Conservation (phyloP, 2,797 vertebrate genomes). For the Sebastes goodei region DNA sequence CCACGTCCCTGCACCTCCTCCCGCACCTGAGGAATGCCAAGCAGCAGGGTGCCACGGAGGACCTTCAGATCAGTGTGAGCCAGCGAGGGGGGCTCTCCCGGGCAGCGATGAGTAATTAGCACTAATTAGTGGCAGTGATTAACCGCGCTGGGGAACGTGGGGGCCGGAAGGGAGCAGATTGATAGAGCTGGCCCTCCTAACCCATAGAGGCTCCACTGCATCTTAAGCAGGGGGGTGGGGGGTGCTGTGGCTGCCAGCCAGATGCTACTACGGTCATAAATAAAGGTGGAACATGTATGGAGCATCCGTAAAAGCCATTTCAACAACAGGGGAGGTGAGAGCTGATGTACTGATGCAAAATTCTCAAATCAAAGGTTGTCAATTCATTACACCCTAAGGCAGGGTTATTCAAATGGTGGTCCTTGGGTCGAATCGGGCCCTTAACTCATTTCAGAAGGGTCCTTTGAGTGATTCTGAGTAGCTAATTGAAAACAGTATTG, state of each 20-base stretch:
- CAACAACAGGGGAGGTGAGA: conserved; percentile 42
- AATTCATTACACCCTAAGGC: conserved; percentile 23
- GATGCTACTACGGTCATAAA: conserved; percentile 61
- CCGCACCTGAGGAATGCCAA: conserved; percentile 68
- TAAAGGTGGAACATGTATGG: conserved; percentile 51
- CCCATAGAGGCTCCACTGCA: conserved; percentile 77
- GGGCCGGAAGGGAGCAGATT: conserved; percentile 86
- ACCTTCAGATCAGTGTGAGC: conserved; percentile 61
- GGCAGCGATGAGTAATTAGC: conserved; percentile 81
- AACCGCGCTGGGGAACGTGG: conserved; percentile 82
- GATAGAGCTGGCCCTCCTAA: conserved; percentile 75
- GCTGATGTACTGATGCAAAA: conserved; percentile 12
- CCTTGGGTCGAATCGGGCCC: conserved; percentile 31
- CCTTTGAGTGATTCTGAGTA: conserved; percentile 16
- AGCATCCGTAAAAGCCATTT: conserved; percentile 33
- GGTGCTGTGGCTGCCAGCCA: conserved; percentile 59
- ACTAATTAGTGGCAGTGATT: conserved; percentile 90
- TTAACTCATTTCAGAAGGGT: conserved; percentile 32
- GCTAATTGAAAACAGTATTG: conserved; percentile 60
- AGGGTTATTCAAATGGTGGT: conserved; percentile 48
- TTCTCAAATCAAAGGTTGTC: conserved; percentile 48
- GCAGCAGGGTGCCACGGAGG: conserved; percentile 56
- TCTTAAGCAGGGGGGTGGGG: conserved; percentile 76
- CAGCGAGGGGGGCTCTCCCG: conserved; percentile 60
- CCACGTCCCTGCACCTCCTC: conserved; percentile 26